Evolutionary conservation across 2,113 vertebrate species (phyloP).

Genomic region (Coryphaenoides rupestris): DNA sequence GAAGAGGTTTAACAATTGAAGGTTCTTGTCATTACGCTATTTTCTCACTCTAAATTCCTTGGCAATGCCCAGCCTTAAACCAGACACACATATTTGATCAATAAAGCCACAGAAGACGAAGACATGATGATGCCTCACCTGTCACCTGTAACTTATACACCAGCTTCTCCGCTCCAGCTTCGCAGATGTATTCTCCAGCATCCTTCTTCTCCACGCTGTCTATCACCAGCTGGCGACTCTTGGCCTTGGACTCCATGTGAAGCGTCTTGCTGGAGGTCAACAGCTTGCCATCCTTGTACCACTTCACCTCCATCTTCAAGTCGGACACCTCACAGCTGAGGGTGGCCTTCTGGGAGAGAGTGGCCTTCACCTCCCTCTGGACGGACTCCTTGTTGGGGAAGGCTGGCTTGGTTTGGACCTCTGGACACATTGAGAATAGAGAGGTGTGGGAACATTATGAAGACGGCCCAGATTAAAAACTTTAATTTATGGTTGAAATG

Average conservation of each 20-base stretch:
- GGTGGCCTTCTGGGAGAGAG: conserved; percentile 61
- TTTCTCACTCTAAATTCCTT: too few species aligned
- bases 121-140: conserved; percentile 48
- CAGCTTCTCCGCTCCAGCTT: conserved; percentile 70
- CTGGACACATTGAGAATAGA: background rate
- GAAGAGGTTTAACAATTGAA: too few species aligned
- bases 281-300: conserved; percentile 78
- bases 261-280: conserved; percentile 65
- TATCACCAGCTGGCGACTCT: conserved; percentile 65
- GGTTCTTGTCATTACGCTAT: too few species aligned
- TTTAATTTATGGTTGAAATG: too few species aligned
- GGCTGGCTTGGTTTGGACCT: conserved; percentile 41
- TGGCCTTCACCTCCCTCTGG: conserved; percentile 71
- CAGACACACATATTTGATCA: background rate
- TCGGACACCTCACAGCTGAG: conserved; percentile 75
- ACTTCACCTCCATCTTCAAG: conserved; percentile 70
- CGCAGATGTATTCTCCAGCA: conserved; percentile 77
- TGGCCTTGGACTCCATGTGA: conserved; percentile 59
- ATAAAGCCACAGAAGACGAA: background rate
- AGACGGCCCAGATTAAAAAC: too few species aligned
- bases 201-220: conserved; percentile 76
- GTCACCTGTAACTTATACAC: conserved; percentile 64
- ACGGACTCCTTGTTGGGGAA: conserved; percentile 74
- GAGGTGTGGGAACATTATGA: background rate
- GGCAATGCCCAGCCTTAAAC: too few species aligned